Conservation (phyloP, 2,888 invertebrate genomes). For the Periphyllus acericola region DNA sequence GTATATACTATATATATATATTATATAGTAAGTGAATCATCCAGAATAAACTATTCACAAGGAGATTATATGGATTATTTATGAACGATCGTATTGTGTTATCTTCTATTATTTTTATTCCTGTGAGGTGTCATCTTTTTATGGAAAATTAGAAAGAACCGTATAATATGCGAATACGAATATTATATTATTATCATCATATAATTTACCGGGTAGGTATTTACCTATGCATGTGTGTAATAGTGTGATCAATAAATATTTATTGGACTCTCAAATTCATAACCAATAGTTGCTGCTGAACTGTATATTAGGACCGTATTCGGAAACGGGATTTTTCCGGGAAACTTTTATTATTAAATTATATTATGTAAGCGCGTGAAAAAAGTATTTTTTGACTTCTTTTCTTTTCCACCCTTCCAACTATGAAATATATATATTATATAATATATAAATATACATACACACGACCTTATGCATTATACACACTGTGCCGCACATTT, state of each 20-base stretch:
- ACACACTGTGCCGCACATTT: conserved; percentile 20
- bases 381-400: neutral
- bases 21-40: neutral
- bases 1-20: too few species aligned
- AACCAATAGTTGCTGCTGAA: neutral
- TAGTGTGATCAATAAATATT: conserved; percentile 4
- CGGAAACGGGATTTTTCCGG: too few species aligned
- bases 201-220: too few species aligned
- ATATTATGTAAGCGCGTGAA: neutral
- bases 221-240: neutral
- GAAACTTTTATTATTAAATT: conserved; percentile 17
- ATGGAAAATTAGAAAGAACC: neutral
- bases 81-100: too few species aligned
- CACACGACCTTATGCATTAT: conserved; percentile 13
- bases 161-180: too few species aligned
- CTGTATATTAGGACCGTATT: too few species aligned
- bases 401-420: neutral
- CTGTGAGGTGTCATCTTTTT: neutral
- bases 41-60: neutral
- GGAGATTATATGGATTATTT: neutral
- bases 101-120: too few species aligned
- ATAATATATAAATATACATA: neutral
- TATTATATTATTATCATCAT: too few species aligned
- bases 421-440: neutral
- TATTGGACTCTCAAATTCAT: neutral